Conservation (phyloP, 2,888 invertebrate genomes). For the Caenorhabditis imperialis region DNA sequence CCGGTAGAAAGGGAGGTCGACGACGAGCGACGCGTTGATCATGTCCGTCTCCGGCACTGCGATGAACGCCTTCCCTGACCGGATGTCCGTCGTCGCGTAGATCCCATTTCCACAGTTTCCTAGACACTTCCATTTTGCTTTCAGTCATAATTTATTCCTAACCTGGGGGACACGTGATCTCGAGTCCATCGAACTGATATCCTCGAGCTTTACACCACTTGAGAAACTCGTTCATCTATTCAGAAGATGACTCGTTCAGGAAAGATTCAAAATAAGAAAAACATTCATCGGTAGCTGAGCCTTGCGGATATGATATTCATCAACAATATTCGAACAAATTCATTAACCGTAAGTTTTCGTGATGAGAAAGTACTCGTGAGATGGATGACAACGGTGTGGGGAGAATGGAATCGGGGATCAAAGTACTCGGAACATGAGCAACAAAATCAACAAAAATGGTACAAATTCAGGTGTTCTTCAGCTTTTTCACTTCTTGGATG, state of each 20-base stretch:
- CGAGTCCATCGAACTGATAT: constrained; percentile 60
- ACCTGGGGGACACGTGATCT: constrained; percentile 54
- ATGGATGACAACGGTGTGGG: too few species aligned
- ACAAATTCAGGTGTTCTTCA: constrained; percentile 1
- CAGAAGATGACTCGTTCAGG: background rate
- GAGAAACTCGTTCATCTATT: constrained; percentile 58
- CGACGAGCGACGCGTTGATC: constrained; percentile 61
- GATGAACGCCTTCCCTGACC: constrained; percentile 55
- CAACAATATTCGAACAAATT: too few species aligned
- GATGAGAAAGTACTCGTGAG: too few species aligned
- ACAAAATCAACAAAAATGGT: background rate
- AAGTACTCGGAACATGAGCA: too few species aligned
- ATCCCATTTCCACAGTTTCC: constrained; percentile 65
- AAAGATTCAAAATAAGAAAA: background rate
- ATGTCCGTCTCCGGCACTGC: constrained; percentile 55
- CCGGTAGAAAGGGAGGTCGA: constrained; percentile 64
- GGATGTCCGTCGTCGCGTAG: constrained; percentile 49
- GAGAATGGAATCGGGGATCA: too few species aligned
- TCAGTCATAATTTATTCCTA: too few species aligned
- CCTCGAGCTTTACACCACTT: constrained; percentile 56
- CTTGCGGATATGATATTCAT: too few species aligned
- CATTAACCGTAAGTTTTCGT: too few species aligned
- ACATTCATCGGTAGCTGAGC: too few species aligned
- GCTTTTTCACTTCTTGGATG: constrained; percentile 9
- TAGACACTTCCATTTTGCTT: too few species aligned